These are phyloP conservation scores for Drosophila merina DNA, from an alignment of 2,888 invertebrate genomes.

Conservation along the genomic window DNA sequence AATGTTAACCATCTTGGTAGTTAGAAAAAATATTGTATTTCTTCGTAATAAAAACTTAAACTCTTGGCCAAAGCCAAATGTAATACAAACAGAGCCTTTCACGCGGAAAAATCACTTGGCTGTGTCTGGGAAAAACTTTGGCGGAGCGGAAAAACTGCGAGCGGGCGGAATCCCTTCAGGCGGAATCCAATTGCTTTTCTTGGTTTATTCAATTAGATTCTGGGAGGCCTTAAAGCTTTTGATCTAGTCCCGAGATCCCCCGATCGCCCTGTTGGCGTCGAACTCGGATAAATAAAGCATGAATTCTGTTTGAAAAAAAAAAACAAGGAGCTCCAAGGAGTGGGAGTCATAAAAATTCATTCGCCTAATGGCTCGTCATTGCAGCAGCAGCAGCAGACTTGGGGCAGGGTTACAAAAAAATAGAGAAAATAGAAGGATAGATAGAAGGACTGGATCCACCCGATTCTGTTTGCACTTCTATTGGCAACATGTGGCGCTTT, in stretches of 20 bases:
- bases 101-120: constrained; percentile 58
- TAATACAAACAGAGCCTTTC: constrained; percentile 23
- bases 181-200: constrained; percentile 8
- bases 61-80: constrained; percentile 47
- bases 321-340: constrained; percentile 56
- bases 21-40: neutral
- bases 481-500: constrained; percentile 79
- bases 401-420: neutral
- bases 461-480: constrained; percentile 69
- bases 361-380: constrained; percentile 72
- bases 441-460: constrained; percentile 37
- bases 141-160: constrained; percentile 3
- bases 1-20: neutral
- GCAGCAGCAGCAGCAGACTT: constrained; percentile 24
- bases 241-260: constrained; percentile 2
- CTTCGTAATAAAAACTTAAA: constrained; percentile 20
- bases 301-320: constrained; percentile 60
- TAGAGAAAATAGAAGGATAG: constrained; percentile 26
- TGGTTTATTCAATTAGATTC: constrained; percentile 1
- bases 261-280: constrained; percentile 14
- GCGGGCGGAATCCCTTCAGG: constrained; percentile 2
- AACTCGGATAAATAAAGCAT: neutral
- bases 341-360: constrained; percentile 66
- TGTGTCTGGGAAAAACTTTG: constrained; percentile 36
- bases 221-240: neutral